Conservation (phyloP, 2,888 invertebrate genomes). For the Atrina japonica region DNA sequence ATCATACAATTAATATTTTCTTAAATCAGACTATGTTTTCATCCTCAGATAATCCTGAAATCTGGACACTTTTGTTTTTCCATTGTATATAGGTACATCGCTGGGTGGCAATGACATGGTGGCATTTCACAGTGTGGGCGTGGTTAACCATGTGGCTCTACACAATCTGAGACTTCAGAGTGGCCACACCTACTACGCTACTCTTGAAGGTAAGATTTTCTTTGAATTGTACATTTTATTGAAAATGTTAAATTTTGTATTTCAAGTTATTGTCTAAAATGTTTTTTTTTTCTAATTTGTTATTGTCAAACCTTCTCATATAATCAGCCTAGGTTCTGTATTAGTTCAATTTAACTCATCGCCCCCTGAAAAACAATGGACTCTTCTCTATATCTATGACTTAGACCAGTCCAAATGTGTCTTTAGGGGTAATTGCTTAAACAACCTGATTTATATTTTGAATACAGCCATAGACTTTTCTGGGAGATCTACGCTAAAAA, state of each 20-base stretch:
- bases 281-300: not conserved
- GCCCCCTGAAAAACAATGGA: no score
- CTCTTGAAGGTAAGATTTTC: conserved; percentile 48
- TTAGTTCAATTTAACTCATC: no score
- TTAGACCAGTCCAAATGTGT: no score
- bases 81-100: conserved; percentile 54
- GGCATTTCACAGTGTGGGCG: conserved; percentile 45
- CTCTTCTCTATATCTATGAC: no score
- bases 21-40: no score
- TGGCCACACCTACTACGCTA: conserved; percentile 53
- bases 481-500: conserved; percentile 34
- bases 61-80: no score
- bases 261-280: not conserved
- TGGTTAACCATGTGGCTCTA: conserved; percentile 49
- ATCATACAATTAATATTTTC: no score
- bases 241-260: not conserved
- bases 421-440: no score
- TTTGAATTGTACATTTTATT: not conserved
- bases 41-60: no score
- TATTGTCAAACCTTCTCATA: no score
- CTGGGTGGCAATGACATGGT: conserved; percentile 49
- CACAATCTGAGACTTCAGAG: conserved; percentile 48
- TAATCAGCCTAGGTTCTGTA: no score
- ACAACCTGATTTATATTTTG: no score
- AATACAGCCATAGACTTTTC: conserved; percentile 57